phyloP scores from a whole-genome alignment of 1,140 invertebrate genomes.

The Dreissena polymorpha region DNA sequence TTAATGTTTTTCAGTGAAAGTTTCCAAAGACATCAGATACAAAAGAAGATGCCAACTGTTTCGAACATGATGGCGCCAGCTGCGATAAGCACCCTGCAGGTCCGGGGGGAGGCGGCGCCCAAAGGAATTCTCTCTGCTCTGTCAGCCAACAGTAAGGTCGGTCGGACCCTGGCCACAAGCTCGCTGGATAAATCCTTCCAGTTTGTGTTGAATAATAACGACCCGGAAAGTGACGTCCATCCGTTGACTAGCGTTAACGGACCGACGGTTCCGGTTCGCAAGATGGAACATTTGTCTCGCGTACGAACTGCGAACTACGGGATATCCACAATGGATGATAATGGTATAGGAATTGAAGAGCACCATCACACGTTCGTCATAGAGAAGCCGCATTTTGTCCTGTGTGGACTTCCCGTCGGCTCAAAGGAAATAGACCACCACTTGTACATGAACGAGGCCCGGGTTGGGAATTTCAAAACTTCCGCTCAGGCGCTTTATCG shows the following conservation, averaged over 20 bases:
- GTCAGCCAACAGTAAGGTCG: neutral
- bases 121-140: neutral
- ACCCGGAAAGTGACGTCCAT: neutral
- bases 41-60: neutral
- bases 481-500: constrained; percentile 45
- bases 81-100: constrained; percentile 25
- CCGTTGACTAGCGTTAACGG: constrained; percentile 14
- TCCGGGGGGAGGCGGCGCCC: constrained; percentile 44
- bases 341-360: neutral
- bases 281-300: constrained; percentile 46
- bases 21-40: neutral
- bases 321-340: constrained; percentile 48
- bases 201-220: constrained; percentile 13
- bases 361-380: constrained; percentile 17
- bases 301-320: constrained; percentile 44
- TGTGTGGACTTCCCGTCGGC: constrained; percentile 51
- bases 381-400: constrained; percentile 53
- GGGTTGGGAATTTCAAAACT: constrained; percentile 51
- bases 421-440: constrained; percentile 48
- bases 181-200: constrained; percentile 31
- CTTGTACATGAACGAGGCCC: constrained; percentile 46
- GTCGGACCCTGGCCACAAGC: neutral
- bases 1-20: neutral
- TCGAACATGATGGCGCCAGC: constrained; percentile 14
- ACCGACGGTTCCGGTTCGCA: constrained; percentile 37